Evolutionary conservation across 2,888 invertebrate genomes (phyloP).

Genomic region (Dione vanillae): DNA sequence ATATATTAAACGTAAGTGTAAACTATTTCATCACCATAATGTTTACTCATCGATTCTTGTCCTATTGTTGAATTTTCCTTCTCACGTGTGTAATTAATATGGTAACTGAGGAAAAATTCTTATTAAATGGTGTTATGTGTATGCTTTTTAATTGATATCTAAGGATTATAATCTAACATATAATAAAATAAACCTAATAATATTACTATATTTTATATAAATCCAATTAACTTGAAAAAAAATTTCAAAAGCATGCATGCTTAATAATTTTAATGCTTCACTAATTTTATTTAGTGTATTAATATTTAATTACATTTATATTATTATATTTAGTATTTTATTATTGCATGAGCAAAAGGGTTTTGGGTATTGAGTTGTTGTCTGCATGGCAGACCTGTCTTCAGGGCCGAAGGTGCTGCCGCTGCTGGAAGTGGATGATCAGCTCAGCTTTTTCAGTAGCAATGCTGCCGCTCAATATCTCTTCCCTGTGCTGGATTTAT

Average conservation of each 20-base stretch:
- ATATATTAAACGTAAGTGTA: background rate
- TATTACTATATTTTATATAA: too few relatives aligned
- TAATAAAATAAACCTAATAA: too few relatives aligned
- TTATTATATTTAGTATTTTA: background rate
- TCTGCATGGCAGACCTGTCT: conserved; percentile 70
- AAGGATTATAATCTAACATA: too few relatives aligned
- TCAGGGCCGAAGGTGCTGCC: conserved; percentile 86
- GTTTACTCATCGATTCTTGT: conserved; percentile 19
- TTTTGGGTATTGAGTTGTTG: conserved; percentile 51
- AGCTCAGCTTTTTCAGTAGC: conserved; percentile 87
- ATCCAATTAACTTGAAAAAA: too few relatives aligned
- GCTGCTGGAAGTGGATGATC: conserved; percentile 85
- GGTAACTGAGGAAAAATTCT: background rate
- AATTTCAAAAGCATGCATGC: background rate
- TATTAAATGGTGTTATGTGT: background rate
- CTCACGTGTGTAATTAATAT: background rate
- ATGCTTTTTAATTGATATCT: background rate
- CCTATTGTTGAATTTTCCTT: background rate
- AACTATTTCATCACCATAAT: conserved; percentile 4
- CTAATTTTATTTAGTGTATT: background rate
- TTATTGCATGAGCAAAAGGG: conserved; percentile 34
- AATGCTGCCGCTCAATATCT: conserved; percentile 89
- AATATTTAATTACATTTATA: background rate
- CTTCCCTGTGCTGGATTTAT: conserved; percentile 75
- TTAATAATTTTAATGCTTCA: background rate